A percentile compares a stretch with the other conserved stretches of the same genome.
phyloP scores from a whole-genome alignment of 2,113 vertebrate species.

The Naja naja region DNA sequence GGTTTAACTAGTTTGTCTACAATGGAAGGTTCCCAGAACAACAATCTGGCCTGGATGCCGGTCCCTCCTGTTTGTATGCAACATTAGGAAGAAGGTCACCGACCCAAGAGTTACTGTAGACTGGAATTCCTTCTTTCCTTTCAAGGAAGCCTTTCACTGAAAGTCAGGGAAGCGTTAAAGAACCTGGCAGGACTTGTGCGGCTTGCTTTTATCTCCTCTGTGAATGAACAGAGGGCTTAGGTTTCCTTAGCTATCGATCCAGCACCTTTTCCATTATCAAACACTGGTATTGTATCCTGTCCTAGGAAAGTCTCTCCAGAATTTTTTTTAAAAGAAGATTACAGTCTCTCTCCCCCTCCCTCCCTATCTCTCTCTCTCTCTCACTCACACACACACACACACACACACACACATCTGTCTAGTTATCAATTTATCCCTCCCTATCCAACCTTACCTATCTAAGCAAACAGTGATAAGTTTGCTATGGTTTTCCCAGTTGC shows the following conservation, averaged over 20 bases:
- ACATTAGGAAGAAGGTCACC: not conserved
- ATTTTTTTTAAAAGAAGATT: not conserved
- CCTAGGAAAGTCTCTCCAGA: not conserved
- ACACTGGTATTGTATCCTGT: not conserved
- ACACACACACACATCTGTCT: not conserved
- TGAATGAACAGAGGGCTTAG: conserved; percentile 20
- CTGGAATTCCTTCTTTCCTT: not conserved
- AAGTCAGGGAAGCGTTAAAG: not conserved
- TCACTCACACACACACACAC: too few species aligned
- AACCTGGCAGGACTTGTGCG: accelerated
- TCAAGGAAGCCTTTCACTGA: accelerated
- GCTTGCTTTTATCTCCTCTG: conserved; percentile 2
- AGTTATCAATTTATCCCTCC: not conserved
- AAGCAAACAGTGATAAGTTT: not conserved
- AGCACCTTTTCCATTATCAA: not conserved
- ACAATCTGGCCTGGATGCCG: not conserved
- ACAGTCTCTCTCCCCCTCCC: not conserved
- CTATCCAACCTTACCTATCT: not conserved
- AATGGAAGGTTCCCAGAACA: not conserved
- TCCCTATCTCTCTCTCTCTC: not conserved
- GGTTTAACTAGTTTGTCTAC: not conserved
- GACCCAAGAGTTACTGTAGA: conserved; percentile 12
- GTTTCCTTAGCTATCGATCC: not conserved
- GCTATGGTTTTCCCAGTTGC: too few species aligned
- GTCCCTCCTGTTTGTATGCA: accelerated